Percentiles rank a stretch among this genome's conserved stretches.
Evolutionary conservation across 1,140 invertebrate genomes (phyloP).

Genomic region (Penaeus indicus): DNA sequence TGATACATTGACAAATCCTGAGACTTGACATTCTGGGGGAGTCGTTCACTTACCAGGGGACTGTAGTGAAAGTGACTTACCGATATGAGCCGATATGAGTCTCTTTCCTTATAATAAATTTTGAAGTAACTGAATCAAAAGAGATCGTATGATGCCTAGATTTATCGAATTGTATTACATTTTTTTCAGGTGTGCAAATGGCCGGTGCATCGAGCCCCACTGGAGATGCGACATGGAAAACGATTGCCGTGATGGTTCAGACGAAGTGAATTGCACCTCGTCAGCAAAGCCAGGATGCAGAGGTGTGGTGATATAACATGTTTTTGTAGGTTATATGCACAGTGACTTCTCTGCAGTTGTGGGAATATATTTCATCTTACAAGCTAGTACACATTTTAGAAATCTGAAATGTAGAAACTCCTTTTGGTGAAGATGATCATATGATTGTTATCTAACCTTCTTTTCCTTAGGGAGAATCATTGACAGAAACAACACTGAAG

Average conservation of each 20-base stretch:
- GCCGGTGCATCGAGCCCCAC: conserved; percentile 79
- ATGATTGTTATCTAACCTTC: no score
- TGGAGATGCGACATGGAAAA: conserved; percentile 81
- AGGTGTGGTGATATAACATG: conserved; percentile 23
- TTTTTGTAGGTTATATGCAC: background rate
- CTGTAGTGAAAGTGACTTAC: no score
- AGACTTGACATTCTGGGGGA: no score
- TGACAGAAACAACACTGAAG: no score
- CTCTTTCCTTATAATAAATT: background rate
- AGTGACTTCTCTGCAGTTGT: no score
- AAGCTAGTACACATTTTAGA: no score
- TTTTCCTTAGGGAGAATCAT: no score
- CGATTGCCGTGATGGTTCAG: conserved; percentile 79
- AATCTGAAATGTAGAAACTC: no score
- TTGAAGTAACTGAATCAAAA: background rate
- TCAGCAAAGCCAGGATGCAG: conserved; percentile 26
- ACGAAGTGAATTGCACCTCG: conserved; percentile 74
- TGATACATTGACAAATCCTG: conserved; percentile 50
- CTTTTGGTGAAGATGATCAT: no score
- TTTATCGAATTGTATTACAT: background rate
- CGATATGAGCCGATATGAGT: no score
- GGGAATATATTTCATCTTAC: no score
- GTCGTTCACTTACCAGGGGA: no score
- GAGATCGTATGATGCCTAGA: background rate
- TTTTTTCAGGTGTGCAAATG: conserved; percentile 75